phyloP scores from a whole-genome alignment of 1,140 invertebrate species.

The Cephus cinctus region DNA sequence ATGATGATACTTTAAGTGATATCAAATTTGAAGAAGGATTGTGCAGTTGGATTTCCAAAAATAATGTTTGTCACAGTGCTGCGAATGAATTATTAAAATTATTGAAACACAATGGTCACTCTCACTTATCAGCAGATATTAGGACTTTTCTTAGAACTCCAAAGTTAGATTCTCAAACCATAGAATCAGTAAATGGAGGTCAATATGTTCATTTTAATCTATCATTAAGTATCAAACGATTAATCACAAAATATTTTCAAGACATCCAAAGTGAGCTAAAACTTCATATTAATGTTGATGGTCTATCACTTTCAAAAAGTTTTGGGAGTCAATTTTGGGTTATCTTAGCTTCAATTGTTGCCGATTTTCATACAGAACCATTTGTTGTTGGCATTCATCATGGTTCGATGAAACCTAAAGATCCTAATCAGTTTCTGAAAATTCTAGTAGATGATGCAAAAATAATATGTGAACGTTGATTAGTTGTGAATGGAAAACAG shows the following conservation, averaged over 20 bases:
- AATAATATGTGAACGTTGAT: not conserved
- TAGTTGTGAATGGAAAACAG: not conserved
- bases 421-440: slow-evolving; percentile 15
- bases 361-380: slow-evolving; percentile 1
- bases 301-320: slow-evolving; percentile 8
- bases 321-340: slow-evolving; percentile 3
- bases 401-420: slow-evolving; percentile 10
- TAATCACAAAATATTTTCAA: not conserved
- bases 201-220: no score
- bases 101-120: no score
- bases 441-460: slow-evolving; percentile 9
- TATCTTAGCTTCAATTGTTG: slow-evolving; percentile 12
- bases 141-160: no score
- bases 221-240: no score
- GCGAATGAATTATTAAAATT: no score
- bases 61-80: no score
- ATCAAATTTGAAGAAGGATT: no score
- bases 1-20: no score
- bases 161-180: no score
- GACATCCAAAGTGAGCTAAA: not conserved
- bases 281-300: slow-evolving; percentile 7
- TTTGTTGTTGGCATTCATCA: slow-evolving; percentile 15
- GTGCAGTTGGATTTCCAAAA: no score
- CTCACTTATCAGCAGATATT: no score
- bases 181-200: no score